Evolutionary conservation across 1,140 invertebrate species (phyloP).

Genomic region (Tigriopus japonicus): DNA sequence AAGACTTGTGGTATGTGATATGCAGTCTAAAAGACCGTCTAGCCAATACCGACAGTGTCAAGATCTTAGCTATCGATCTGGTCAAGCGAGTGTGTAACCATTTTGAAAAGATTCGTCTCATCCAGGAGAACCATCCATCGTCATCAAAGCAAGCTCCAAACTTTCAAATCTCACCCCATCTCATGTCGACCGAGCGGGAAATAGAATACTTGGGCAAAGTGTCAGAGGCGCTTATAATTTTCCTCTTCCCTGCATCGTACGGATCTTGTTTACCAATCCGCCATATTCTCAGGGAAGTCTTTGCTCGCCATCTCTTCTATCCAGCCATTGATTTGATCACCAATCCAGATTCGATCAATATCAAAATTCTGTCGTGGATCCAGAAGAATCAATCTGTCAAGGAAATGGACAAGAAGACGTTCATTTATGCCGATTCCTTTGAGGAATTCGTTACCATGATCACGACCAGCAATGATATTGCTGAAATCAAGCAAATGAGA

Average conservation of each 20-base stretch:
- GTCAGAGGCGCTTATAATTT: background rate
- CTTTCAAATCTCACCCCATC: background rate
- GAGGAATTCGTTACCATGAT: conserved; percentile 74
- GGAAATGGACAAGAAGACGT: background rate
- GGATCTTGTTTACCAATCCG: conserved; percentile 26
- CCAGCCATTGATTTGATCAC: background rate
- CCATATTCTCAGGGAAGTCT: background rate
- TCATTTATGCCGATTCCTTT: conserved; percentile 57
- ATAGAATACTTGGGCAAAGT: background rate
- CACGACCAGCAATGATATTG: conserved; percentile 53
- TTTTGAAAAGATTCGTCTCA: background rate
- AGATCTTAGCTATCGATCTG: background rate
- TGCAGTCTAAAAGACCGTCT: background rate
- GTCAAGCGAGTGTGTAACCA: background rate
- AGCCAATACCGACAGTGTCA: background rate
- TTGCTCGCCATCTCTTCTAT: background rate
- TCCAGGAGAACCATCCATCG: background rate
- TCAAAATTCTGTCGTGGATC: background rate
- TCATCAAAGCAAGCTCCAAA: background rate
- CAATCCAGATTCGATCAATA: background rate
- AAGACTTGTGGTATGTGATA: background rate
- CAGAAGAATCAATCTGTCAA: background rate
- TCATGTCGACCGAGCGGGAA: background rate
- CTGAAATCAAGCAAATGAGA: conserved; percentile 59
- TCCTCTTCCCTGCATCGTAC: background rate